Evolutionary conservation across 2,113 vertebrate species (phyloP), one percentile per base, ranked within the genome.

Genomic region (Thunnus maccoyii): DNA sequence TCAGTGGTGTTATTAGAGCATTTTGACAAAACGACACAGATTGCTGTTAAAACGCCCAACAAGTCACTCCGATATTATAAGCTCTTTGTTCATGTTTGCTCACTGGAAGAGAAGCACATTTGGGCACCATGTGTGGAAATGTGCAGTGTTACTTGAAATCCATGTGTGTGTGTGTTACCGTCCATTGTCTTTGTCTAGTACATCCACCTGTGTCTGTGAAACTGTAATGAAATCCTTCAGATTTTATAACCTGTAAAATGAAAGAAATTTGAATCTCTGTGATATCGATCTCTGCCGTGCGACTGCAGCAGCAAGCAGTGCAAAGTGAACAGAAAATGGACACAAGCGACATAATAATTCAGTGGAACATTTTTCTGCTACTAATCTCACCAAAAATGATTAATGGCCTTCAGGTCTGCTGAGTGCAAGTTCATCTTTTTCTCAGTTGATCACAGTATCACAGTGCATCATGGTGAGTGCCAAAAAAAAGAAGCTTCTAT

Each of bases 91-190:
- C 27, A 30, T 48, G n/a, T 64, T 51, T 73, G 47, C 63, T 62
- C 48, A 80, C 48, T 72, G 70, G 55, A 12, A 80, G 62, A 27
- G 51, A 69, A 67, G 61, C 63, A 75, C 62, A 17, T 83, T 68
- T 64, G 66, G 1, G 32, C 50, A 63, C 66, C 0, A 18, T 13
- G 10, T 73, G 65, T 77, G 54, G 27, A 69, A 65, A 65, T 70
- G 61, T 75, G n/a, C 58, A 36, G 18, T 10, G 5, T 83, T 73
- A 82, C 76, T 80, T 90, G 61, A 90, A 87, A 66, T 60, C 61
- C 2, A 1, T 55, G 32, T 30, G 36, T 52, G 55, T 52, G 15
- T 18, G 20, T 80, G 64, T 54, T 18, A 48, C 50, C 11, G 3
- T 67, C 14, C 30, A 4, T 16, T 51, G 12, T 83, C 62, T 76